These are phyloP conservation scores for Pollachius pollachius DNA, from an alignment of 2,113 vertebrate species.

Conservation along the genomic window DNA sequence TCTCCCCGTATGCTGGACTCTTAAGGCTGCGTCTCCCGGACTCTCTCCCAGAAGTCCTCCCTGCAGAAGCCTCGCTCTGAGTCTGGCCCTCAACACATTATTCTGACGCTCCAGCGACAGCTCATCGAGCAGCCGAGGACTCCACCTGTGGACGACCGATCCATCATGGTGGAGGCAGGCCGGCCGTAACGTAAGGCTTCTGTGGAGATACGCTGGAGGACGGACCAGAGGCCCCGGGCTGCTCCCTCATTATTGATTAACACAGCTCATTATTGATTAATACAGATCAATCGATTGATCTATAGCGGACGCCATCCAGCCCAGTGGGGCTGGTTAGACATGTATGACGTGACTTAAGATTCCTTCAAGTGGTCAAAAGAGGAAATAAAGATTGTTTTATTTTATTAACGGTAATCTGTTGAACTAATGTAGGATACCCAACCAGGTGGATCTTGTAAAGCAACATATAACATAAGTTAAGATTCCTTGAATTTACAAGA, in stretches of 20 bases:
- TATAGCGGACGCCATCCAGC: not conserved
- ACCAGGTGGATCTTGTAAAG: conserved; percentile 2
- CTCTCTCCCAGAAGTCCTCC: conserved; percentile 21
- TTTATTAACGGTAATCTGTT: not conserved
- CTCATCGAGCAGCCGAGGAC: conserved; percentile 24
- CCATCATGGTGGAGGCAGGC: conserved; percentile 23
- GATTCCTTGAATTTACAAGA: conserved; percentile 11
- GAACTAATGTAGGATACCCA: not conserved
- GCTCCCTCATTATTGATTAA: too few relatives aligned
- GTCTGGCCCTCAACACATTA: conserved; percentile 17
- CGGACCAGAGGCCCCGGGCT: conserved; percentile 1
- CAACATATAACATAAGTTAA: conserved; percentile 1
- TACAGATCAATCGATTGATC: too few relatives aligned
- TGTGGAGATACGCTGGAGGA: not conserved
- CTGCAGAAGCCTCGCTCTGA: not conserved
- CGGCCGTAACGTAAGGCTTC: conserved; percentile 15
- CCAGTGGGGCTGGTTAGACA: not conserved
- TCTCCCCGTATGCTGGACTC: not conserved
- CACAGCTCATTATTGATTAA: too few relatives aligned
- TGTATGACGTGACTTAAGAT: not conserved
- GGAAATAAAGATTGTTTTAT: not conserved
- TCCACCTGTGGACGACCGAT: conserved; percentile 5
- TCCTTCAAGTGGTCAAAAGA: not conserved
- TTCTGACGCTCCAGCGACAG: conserved; percentile 22
- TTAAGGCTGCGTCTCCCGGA: conserved; percentile 21